Evolutionary conservation across 1,140 invertebrate species (phyloP).

Genomic region (Apis florea): DNA sequence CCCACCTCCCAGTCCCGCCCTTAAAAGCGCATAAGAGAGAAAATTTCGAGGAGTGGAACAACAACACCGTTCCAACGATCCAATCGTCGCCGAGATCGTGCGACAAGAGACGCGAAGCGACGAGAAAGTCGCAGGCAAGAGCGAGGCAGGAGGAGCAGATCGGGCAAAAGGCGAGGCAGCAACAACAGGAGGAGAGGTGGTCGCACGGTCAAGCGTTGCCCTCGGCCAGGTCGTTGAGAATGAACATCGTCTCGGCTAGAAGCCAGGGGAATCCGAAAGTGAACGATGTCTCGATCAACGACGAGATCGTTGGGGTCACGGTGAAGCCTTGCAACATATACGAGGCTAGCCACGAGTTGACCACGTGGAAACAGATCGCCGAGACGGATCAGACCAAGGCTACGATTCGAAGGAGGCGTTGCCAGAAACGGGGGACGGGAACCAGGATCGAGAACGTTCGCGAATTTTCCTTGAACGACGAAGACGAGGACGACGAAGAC

Average conservation of each 20-base stretch:
- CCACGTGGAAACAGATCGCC: conserved; percentile 73
- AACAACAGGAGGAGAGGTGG: not conserved
- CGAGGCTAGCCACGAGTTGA: conserved; percentile 28
- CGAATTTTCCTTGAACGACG: not conserved
- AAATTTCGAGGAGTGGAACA: not conserved
- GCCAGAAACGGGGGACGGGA: too few relatives aligned
- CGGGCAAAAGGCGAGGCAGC: not conserved
- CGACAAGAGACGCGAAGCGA: not conserved
- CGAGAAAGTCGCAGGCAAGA: not conserved
- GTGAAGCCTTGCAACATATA: conserved; percentile 64
- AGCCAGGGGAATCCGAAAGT: conserved; percentile 65
- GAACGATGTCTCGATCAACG: conserved; percentile 72
- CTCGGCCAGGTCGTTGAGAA: conserved; percentile 14
- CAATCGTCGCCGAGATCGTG: not conserved
- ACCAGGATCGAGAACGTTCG: not conserved
- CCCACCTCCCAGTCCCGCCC: conserved; percentile 31
- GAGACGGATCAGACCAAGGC: conserved; percentile 28
- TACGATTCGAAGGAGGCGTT: too few relatives aligned
- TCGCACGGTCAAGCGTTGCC: not conserved
- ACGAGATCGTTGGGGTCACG: conserved; percentile 65
- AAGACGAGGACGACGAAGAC: too few relatives aligned
- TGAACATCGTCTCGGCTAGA: conserved; percentile 55
- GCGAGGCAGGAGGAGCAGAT: conserved; percentile 2
- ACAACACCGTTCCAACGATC: not conserved
- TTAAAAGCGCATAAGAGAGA: conserved; percentile 21